Percentiles rank a stretch among this genome's conserved stretches.
These are phyloP conservation scores for Aporophyla lueneburgensis DNA, from an alignment of 2,888 invertebrate species.

Conservation along the genomic window DNA sequence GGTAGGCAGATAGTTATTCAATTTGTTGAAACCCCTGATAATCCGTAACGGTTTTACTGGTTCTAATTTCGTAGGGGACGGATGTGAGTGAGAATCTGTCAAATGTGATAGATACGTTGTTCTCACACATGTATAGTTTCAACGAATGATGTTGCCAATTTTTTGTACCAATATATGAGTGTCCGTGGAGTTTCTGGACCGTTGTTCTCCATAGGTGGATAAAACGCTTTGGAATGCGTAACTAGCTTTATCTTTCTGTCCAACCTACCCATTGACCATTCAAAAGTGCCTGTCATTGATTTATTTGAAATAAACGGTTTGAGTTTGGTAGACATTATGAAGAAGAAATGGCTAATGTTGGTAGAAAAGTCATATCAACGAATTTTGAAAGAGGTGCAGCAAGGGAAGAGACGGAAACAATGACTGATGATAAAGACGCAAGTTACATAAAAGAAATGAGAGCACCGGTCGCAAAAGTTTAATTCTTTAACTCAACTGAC, in stretches of 20 bases:
- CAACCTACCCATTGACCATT: background rate
- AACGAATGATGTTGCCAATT: background rate
- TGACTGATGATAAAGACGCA: background rate
- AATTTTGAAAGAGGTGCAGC: background rate
- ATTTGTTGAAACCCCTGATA: constrained; percentile 53
- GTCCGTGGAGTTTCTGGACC: background rate
- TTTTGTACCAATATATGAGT: background rate
- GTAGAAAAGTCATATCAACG: background rate
- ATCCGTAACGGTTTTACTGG: constrained; percentile 43
- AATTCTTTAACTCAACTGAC: constrained; percentile 15
- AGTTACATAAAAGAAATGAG: constrained; percentile 27
- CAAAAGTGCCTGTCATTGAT: background rate
- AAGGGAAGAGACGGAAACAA: background rate
- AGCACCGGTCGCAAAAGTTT: constrained; percentile 13
- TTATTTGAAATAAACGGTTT: background rate
- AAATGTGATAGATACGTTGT: background rate
- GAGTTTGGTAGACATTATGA: background rate
- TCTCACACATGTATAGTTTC: too few species aligned
- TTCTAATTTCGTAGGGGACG: constrained; percentile 22
- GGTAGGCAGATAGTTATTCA: constrained; percentile 55
- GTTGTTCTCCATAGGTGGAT: too few species aligned
- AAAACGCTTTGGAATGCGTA: too few species aligned
- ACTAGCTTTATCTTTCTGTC: background rate
- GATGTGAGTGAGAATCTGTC: background rate
- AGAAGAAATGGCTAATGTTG: background rate